phyloP scores from a whole-genome alignment of 2,888 invertebrate genomes.

The Tenthredo livida region DNA sequence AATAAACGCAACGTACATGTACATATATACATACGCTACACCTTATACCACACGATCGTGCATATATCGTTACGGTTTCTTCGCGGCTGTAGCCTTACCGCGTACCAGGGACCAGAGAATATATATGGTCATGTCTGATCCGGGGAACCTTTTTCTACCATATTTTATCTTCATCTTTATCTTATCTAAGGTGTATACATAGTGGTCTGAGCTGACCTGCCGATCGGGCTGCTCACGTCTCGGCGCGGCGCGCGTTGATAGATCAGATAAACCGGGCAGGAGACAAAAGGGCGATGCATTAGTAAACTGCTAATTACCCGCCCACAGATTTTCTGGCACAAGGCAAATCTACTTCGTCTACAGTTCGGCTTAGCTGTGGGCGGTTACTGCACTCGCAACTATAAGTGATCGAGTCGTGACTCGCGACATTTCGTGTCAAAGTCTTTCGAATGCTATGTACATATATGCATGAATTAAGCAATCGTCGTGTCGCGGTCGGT shows the following conservation, averaged over 20 bases:
- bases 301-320: slow-evolving; percentile 71
- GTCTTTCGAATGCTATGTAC: slow-evolving; percentile 67
- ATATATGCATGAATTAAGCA: slow-evolving; percentile 69
- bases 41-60: not conserved
- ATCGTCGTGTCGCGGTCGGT: not conserved
- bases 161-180: slow-evolving; percentile 26
- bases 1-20: slow-evolving; percentile 20
- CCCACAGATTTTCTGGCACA: slow-evolving; percentile 45
- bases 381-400: not conserved
- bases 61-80: slow-evolving; percentile 19
- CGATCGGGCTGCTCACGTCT: not conserved
- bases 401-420: slow-evolving; percentile 32
- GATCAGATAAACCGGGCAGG: slow-evolving; percentile 68
- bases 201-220: slow-evolving; percentile 17
- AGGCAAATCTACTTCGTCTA: not conserved
- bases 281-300: slow-evolving; percentile 72
- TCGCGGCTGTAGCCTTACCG: not conserved
- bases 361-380: not conserved
- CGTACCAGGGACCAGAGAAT: not conserved
- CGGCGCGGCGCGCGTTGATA: slow-evolving; percentile 54
- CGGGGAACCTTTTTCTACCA: slow-evolving; percentile 55
- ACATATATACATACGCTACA: too few relatives aligned
- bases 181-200: slow-evolving; percentile 45
- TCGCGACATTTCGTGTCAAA: slow-evolving; percentile 42
- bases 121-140: slow-evolving; percentile 19